Evolutionary conservation across 2,888 invertebrate species (phyloP).

Genomic region (Drosophila rellima): DNA sequence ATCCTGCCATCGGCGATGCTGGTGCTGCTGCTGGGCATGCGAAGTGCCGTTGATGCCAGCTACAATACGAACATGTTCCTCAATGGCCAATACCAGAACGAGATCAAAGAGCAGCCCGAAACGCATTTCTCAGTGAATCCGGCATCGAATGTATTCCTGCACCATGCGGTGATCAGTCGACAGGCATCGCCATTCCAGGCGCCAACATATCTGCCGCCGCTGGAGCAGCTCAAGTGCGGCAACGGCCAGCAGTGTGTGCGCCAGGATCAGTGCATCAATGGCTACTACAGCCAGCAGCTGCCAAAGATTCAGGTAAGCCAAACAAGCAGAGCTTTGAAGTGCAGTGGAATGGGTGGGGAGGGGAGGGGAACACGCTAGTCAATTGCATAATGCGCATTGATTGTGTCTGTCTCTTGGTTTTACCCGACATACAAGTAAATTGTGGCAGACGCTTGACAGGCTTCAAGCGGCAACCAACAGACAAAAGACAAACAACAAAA

Average conservation of each 20-base stretch:
- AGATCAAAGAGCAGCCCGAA: slow-evolving; percentile 71
- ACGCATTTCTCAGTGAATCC: slow-evolving; percentile 72
- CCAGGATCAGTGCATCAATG: slow-evolving; percentile 77
- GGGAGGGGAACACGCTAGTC: background rate
- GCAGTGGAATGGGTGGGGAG: background rate
- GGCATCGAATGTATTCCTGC: slow-evolving; percentile 79
- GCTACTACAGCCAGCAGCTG: slow-evolving; percentile 74
- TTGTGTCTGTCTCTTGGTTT: slow-evolving; percentile 55
- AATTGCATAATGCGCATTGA: slow-evolving; percentile 74
- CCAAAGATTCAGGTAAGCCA: slow-evolving; percentile 80
- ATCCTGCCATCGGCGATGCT: slow-evolving; percentile 62
- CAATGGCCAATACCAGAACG: slow-evolving; percentile 83
- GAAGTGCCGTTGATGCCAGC: slow-evolving; percentile 50
- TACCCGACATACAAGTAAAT: slow-evolving; percentile 52
- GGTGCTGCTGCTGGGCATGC: slow-evolving; percentile 59
- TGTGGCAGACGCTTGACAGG: slow-evolving; percentile 59
- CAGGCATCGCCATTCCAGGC: slow-evolving; percentile 83
- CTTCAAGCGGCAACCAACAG: slow-evolving; percentile 19
- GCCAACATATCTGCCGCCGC: slow-evolving; percentile 82
- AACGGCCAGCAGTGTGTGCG: slow-evolving; percentile 84
- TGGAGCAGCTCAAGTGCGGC: slow-evolving; percentile 78
- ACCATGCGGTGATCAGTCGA: slow-evolving; percentile 83
- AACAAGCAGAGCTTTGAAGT: background rate
- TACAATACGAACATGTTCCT: slow-evolving; percentile 83
- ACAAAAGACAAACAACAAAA: slow-evolving; percentile 35